phyloP scores from a whole-genome alignment of 2,797 vertebrate species.

The Sebastes diploproa region DNA sequence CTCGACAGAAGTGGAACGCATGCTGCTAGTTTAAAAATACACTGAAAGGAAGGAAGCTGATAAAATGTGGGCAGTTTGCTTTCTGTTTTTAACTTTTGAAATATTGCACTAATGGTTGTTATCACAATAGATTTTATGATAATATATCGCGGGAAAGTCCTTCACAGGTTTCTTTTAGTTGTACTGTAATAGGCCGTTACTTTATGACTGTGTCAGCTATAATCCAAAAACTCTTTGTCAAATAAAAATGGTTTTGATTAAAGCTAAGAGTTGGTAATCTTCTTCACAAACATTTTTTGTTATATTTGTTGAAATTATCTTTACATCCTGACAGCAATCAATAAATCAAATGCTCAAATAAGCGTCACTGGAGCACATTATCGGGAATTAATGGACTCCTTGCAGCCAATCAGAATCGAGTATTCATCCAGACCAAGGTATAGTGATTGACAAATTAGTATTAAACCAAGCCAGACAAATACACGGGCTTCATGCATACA shows the following conservation, averaged over 20 bases:
- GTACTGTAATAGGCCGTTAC: slow-evolving; percentile 36
- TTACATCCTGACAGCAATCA: neutral
- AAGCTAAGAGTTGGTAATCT: neutral
- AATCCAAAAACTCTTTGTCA: slow-evolving; percentile 35
- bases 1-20: too few species aligned
- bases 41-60: neutral
- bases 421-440: too few species aligned
- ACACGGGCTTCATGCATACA: too few species aligned
- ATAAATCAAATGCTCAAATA: neutral
- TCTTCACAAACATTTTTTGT: neutral
- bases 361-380: too few species aligned
- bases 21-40: too few species aligned
- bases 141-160: slow-evolving; percentile 26
- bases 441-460: too few species aligned
- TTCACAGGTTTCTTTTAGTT: slow-evolving; percentile 29
- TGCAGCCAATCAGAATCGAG: too few species aligned
- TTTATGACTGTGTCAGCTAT: slow-evolving; percentile 30
- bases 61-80: neutral
- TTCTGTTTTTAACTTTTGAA: neutral
- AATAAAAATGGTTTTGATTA: slow-evolving; percentile 57
- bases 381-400: too few species aligned
- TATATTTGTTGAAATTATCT: neutral
- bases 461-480: too few species aligned
- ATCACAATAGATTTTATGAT: slow-evolving; percentile 26
- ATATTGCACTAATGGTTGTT: slow-evolving; percentile 2